Evolutionary conservation across 2,797 vertebrate species (phyloP).

Genomic region (Neopelma chrysocephalum): DNA sequence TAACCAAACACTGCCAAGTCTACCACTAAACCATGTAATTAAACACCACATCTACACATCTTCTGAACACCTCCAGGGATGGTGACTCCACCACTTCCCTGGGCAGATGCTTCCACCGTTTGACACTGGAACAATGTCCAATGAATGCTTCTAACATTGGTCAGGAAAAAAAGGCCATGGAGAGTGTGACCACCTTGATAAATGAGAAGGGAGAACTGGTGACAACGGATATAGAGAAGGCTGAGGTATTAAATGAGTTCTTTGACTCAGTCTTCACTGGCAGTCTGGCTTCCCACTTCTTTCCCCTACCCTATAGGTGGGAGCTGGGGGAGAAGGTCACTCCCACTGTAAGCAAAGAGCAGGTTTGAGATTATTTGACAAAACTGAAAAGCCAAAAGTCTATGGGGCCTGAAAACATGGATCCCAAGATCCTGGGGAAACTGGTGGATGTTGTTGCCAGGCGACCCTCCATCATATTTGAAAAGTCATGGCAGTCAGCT

Average conservation of each 20-base stretch:
- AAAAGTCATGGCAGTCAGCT: not conserved
- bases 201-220: rapidly evolving
- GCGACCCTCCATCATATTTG: rapidly evolving
- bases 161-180: not conserved
- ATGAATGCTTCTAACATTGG: not conserved
- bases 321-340: not conserved
- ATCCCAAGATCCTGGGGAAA: not conserved
- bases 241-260: not conserved
- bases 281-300: not conserved
- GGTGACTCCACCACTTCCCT: not conserved
- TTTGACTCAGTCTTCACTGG: not conserved
- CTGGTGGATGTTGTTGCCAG: not conserved
- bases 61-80: not conserved
- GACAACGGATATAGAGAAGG: not conserved
- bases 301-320: rapidly evolving
- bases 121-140: not conserved
- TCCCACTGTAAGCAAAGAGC: not conserved
- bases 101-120: not conserved
- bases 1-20: not conserved
- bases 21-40: not conserved
- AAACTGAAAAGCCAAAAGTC: not conserved
- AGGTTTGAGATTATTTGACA: not conserved
- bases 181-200: rapidly evolving
- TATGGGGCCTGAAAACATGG: not conserved
- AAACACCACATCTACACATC: not conserved